Evolutionary conservation across 2,888 invertebrate species (phyloP).

Genomic region (Dynastes hyllus): DNA sequence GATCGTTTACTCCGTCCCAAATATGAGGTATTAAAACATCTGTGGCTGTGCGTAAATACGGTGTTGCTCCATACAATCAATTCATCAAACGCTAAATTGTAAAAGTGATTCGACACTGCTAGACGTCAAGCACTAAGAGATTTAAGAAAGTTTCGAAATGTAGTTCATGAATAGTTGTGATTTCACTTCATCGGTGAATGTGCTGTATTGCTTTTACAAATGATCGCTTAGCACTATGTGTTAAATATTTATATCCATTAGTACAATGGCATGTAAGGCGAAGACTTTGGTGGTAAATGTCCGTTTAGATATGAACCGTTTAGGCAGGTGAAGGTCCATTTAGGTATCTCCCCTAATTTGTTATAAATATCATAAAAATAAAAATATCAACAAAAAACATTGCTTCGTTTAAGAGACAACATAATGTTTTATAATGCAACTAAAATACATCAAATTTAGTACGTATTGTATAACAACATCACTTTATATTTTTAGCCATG

Average conservation of each 20-base stretch:
- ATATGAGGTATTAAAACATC: not conserved
- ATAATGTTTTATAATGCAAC: too few relatives aligned
- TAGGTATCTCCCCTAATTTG: not conserved
- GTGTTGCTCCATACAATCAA: constrained; percentile 17
- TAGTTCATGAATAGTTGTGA: constrained; percentile 37
- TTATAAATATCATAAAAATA: not conserved
- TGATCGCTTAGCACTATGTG: constrained; percentile 30
- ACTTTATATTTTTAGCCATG: too few relatives aligned
- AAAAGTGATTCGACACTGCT: constrained; percentile 32
- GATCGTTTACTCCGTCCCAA: not conserved
- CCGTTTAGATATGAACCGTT: not conserved
- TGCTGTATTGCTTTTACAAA: constrained; percentile 41
- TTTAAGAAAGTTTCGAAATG: constrained; percentile 45
- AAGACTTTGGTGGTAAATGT: not conserved
- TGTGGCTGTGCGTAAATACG: constrained; percentile 2
- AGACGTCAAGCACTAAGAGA: constrained; percentile 28
- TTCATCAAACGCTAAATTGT: constrained; percentile 31
- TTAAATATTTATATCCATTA: constrained; percentile 33
- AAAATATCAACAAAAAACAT: too few relatives aligned
- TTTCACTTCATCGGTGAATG: constrained; percentile 38
- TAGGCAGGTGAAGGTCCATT: not conserved
- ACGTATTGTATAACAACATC: too few relatives aligned
- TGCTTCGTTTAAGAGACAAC: too few relatives aligned
- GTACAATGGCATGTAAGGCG: not conserved
- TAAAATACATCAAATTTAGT: too few relatives aligned